These are phyloP conservation scores for Burhinus oedicnemus DNA, from an alignment of 2,113 vertebrate species.

Conservation along the genomic window DNA sequence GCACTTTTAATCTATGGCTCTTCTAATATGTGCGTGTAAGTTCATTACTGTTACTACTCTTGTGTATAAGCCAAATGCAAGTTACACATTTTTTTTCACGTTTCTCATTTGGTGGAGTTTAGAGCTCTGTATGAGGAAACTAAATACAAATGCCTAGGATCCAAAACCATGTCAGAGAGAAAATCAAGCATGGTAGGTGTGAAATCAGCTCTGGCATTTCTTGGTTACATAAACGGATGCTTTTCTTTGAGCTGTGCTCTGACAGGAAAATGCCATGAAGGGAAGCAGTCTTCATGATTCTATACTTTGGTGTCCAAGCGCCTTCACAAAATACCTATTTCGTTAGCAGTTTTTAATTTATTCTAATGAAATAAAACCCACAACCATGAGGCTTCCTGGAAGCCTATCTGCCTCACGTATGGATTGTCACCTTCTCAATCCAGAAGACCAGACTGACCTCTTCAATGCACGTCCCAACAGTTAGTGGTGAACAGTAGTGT, in stretches of 20 bases:
- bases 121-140: not conserved
- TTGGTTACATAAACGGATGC: not conserved
- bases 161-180: not conserved
- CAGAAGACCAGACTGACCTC: not conserved
- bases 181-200: not conserved
- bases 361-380: not conserved
- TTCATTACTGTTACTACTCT: too few relatives aligned
- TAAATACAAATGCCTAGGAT: not conserved
- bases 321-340: not conserved
- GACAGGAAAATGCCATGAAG: not conserved
- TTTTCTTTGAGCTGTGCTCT: not conserved
- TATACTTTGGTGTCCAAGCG: not conserved
- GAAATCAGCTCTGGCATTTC: not conserved
- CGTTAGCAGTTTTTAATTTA: not conserved
- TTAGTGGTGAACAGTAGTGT: not conserved
- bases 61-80: not conserved
- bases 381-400: not conserved
- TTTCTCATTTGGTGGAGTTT: not conserved
- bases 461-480: not conserved
- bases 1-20: too few relatives aligned
- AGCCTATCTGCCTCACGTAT: not conserved
- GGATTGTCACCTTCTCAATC: not conserved
- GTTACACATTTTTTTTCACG: accelerated
- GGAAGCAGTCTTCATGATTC: not conserved
- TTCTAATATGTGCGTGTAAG: too few relatives aligned